A percentile compares a stretch with the other conserved stretches of the same genome.
These are phyloP conservation scores for Ceratitis capitata DNA, from an alignment of 1,140 invertebrate species.

Conservation along the genomic window DNA sequence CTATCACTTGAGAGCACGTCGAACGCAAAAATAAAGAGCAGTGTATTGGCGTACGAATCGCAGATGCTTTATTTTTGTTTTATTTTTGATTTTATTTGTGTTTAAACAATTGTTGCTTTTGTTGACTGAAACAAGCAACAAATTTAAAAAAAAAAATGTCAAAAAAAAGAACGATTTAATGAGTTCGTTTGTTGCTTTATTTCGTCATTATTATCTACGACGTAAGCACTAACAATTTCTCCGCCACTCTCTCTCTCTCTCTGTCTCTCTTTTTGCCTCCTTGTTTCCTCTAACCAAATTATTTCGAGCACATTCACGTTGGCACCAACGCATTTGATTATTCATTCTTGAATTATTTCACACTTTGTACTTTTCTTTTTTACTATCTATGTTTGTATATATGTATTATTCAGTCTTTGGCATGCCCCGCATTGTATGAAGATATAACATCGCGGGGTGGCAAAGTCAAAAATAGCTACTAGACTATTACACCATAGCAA, in stretches of 20 bases:
- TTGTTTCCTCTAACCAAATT: neutral
- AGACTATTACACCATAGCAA: neutral
- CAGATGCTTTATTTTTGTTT: neutral
- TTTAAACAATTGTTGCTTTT: neutral
- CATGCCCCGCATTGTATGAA: neutral
- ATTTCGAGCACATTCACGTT: neutral
- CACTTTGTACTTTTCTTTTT: neutral
- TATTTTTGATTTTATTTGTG: neutral
- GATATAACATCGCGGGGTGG: neutral
- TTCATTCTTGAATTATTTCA: neutral
- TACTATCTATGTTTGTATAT: neutral
- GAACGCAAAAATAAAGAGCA: neutral
- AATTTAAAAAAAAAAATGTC: no score
- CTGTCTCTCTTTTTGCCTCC: neutral
- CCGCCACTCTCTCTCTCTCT: neutral
- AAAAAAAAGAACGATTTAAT: no score
- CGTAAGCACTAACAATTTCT: neutral
- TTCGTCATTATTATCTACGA: neutral
- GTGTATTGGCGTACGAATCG: neutral
- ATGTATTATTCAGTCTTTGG: neutral
- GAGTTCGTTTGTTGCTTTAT: neutral
- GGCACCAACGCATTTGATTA: neutral
- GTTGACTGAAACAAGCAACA: no score
- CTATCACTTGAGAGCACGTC: neutral
- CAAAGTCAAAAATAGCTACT: neutral